These are phyloP conservation scores for Euspilapteryx auroguttella DNA, from an alignment of 2,888 invertebrate genomes.

Conservation along the genomic window DNA sequence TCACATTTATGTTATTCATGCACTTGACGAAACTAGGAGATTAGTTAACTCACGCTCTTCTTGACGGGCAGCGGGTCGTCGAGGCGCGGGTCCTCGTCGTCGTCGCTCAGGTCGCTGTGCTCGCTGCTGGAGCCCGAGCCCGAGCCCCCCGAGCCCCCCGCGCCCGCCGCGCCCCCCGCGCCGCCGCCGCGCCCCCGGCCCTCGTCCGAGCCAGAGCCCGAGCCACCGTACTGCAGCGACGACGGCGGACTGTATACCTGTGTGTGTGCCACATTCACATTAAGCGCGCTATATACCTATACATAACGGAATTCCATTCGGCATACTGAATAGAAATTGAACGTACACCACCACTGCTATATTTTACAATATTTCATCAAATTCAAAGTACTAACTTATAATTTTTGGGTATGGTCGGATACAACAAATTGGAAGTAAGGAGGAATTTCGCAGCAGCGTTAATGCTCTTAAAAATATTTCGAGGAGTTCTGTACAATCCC, in stretches of 20 bases:
- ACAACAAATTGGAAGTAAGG: too few species aligned
- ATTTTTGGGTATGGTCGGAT: too few species aligned
- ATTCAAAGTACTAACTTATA: too few species aligned
- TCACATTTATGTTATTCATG: too few species aligned
- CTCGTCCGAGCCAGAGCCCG: too few species aligned
- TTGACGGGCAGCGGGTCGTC: slow-evolving; percentile 18
- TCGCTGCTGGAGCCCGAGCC: slow-evolving; percentile 72
- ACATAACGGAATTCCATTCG: neutral
- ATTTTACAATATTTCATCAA: too few species aligned
- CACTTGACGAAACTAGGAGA: too few species aligned
- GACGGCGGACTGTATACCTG: slow-evolving; percentile 92
- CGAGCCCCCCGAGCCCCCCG: slow-evolving; percentile 69
- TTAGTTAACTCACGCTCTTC: slow-evolving; percentile 46
- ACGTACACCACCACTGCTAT: too few species aligned
- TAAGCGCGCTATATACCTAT: neutral
- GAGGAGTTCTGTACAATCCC: too few species aligned
- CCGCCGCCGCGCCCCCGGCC: slow-evolving; percentile 19
- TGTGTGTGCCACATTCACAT: too few species aligned
- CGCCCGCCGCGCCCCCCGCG: slow-evolving; percentile 28
- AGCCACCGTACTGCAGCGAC: slow-evolving; percentile 85
- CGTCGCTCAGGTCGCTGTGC: slow-evolving; percentile 45
- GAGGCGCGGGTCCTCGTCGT: slow-evolving; percentile 23
- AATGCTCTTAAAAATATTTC: too few species aligned
- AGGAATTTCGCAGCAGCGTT: too few species aligned
- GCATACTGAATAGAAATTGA: neutral